phyloP scores from a whole-genome alignment of 2,113 vertebrate species.

The Istiophorus platypterus region DNA sequence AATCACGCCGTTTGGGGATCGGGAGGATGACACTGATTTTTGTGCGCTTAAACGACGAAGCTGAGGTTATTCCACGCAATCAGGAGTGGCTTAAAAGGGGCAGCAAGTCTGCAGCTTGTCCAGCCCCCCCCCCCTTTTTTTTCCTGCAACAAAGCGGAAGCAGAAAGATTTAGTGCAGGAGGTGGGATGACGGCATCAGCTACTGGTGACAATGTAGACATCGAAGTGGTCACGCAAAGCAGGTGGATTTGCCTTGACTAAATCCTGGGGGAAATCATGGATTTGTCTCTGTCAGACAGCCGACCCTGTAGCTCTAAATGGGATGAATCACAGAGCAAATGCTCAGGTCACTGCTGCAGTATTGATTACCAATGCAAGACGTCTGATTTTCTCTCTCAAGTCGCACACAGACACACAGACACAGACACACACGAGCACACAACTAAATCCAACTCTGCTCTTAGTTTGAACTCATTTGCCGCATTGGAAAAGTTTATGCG shows the following conservation, averaged over 20 bases:
- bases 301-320: conserved; percentile 72
- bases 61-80: conserved; percentile 11
- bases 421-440: conserved; percentile 2
- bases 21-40: conserved; percentile 37
- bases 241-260: conserved; percentile 34
- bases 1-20: conserved; percentile 46
- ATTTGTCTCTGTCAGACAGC: conserved; percentile 70
- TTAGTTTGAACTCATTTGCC: conserved; percentile 33
- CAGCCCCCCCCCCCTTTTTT: too few species aligned
- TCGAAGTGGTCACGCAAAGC: conserved; percentile 25
- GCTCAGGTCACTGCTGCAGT: conserved; percentile 79
- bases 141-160: conserved; percentile 15
- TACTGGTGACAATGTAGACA: conserved; percentile 43
- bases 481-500: conserved; percentile 34
- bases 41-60: conserved; percentile 33
- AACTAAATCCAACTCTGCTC: conserved; percentile 23
- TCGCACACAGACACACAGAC: conserved; percentile 43
- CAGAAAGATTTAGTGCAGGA: conserved; percentile 16
- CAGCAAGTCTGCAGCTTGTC: background rate
- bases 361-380: conserved; percentile 84
- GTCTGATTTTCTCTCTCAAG: conserved; percentile 77
- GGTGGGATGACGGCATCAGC: conserved; percentile 9
- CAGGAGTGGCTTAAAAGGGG: background rate
- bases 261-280: conserved; percentile 75
- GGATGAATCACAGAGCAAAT: conserved; percentile 77